phyloP scores from a whole-genome alignment of 2,113 vertebrate genomes.

The Butorides virescens region DNA sequence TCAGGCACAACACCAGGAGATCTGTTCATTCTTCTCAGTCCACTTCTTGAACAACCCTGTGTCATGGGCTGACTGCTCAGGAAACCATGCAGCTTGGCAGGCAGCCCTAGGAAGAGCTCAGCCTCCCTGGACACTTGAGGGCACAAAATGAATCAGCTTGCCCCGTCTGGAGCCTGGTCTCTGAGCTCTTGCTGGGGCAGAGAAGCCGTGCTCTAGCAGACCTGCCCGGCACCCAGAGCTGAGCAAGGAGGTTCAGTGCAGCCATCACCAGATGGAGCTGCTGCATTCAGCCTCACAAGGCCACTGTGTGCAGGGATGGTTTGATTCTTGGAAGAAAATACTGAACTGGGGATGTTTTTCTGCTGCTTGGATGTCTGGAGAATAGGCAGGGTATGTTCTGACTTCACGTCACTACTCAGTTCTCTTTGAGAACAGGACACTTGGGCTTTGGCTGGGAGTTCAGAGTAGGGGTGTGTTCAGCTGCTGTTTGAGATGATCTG shows the following conservation, averaged over 20 bases:
- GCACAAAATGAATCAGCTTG: neutral
- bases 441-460: constrained; percentile 9
- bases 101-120: neutral
- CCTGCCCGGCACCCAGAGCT: neutral
- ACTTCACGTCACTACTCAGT: neutral
- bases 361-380: neutral
- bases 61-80: accelerated
- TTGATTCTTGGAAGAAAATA: neutral
- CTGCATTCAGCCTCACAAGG: constrained; percentile 11
- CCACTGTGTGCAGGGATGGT: neutral
- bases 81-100: neutral
- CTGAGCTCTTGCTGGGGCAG: neutral
- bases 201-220: neutral
- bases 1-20: neutral
- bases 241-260: neutral
- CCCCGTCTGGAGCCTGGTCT: neutral
- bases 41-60: neutral
- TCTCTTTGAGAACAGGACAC: neutral
- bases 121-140: neutral
- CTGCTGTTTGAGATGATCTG: constrained; percentile 3
- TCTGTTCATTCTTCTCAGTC: neutral
- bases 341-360: neutral
- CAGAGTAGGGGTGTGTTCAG: neutral
- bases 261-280: constrained; percentile 52
- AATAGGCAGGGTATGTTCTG: neutral